These are phyloP conservation scores for Megalopta genalis DNA, from an alignment of 1,140 invertebrate species.

Conservation along the genomic window DNA sequence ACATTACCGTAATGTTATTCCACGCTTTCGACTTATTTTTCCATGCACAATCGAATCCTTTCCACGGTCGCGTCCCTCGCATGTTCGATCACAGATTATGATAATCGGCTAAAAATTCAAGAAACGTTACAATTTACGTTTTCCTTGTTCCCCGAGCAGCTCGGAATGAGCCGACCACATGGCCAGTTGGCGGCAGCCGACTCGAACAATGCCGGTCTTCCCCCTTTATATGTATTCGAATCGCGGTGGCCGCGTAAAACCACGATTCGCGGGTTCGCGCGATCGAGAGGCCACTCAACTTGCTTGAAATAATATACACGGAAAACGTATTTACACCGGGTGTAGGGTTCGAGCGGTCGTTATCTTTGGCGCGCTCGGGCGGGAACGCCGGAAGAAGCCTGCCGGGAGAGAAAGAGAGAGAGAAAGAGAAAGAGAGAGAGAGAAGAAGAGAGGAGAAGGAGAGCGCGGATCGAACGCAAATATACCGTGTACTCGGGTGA, in stretches of 20 bases:
- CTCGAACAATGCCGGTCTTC: too few species aligned
- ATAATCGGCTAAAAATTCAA: too few species aligned
- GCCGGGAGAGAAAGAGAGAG: not conserved
- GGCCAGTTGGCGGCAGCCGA: too few species aligned
- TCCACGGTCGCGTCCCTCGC: too few species aligned
- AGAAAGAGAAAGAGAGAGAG: slow-evolving; percentile 24
- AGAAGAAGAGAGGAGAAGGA: slow-evolving; percentile 30
- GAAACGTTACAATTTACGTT: too few species aligned
- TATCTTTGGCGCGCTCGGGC: slow-evolving; percentile 23
- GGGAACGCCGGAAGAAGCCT: slow-evolving; percentile 13
- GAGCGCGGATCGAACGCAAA: slow-evolving; percentile 53
- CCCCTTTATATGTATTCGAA: too few species aligned
- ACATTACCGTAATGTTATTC: too few species aligned
- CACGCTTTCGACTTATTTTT: too few species aligned
- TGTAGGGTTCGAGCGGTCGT: slow-evolving; percentile 27
- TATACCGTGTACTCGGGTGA: slow-evolving; percentile 46
- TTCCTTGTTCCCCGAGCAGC: too few species aligned
- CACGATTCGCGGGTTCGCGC: slow-evolving; percentile 29
- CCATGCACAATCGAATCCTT: too few species aligned
- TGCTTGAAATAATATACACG: slow-evolving; percentile 63
- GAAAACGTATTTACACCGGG: slow-evolving; percentile 64
- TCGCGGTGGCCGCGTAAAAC: slow-evolving; percentile 2
- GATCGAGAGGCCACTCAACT: slow-evolving; percentile 63
- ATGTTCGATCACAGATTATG: too few species aligned
- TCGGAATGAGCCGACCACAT: too few species aligned